phyloP scores from a whole-genome alignment of 2,113 vertebrate species.

The Lamprotornis superbus region DNA sequence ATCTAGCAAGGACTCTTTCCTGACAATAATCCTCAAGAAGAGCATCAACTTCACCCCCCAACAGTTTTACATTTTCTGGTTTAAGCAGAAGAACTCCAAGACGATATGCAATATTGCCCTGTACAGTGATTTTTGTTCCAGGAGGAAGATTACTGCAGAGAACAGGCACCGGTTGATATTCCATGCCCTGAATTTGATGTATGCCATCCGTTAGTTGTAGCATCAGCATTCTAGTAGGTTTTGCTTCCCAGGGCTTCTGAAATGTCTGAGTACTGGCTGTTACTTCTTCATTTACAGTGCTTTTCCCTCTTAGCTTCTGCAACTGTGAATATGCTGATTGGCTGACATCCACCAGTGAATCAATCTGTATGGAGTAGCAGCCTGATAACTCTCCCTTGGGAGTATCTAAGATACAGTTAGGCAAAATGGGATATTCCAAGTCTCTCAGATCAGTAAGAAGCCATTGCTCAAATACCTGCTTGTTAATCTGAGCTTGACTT shows the following conservation, averaged over 20 bases:
- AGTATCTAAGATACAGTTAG: slow-evolving; percentile 75
- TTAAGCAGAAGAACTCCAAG: slow-evolving; percentile 90
- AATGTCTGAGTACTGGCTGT: slow-evolving; percentile 81
- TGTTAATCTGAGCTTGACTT: slow-evolving; percentile 86
- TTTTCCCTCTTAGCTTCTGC: slow-evolving; percentile 84
- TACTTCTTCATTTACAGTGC: slow-evolving; percentile 85
- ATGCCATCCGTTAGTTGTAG: slow-evolving; percentile 93
- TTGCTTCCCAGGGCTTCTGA: slow-evolving; percentile 88
- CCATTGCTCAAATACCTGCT: slow-evolving; percentile 93
- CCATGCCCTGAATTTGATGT: slow-evolving; percentile 90
- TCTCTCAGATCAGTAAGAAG: slow-evolving; percentile 91
- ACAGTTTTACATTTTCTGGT: slow-evolving; percentile 85
- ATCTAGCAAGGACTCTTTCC: slow-evolving; percentile 81
- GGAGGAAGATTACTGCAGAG: slow-evolving; percentile 75
- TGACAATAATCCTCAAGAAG: slow-evolving; percentile 78
- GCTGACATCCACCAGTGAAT: slow-evolving; percentile 91
- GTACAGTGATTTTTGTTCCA: slow-evolving; percentile 89
- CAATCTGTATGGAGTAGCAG: slow-evolving; percentile 89
- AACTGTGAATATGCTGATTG: slow-evolving; percentile 90
- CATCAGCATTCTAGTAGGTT: slow-evolving; percentile 87
- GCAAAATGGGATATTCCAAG: slow-evolving; percentile 85
- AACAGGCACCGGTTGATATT: slow-evolving; percentile 84
- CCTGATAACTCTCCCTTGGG: slow-evolving; percentile 86
- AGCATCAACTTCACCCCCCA: slow-evolving; percentile 92
- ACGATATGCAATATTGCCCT: slow-evolving; percentile 83